These are phyloP conservation scores for Gobio occitaniae DNA, from an alignment of 2,797 vertebrate genomes.

Conservation along the genomic window DNA sequence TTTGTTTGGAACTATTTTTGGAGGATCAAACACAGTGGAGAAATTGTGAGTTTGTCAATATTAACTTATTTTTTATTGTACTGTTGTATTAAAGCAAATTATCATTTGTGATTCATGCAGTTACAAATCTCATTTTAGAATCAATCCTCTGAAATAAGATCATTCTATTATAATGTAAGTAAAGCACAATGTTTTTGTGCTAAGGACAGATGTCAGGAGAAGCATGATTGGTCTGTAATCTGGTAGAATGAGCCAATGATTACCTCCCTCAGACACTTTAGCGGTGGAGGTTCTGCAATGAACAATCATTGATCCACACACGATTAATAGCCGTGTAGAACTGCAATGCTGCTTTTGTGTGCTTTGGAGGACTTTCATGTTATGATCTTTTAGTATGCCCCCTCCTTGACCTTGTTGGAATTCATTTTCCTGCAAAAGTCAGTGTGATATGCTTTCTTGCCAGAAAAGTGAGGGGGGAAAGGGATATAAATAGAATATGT, in stretches of 20 bases:
- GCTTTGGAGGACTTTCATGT: conserved; percentile 27
- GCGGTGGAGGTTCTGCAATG: background rate
- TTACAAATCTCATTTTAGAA: background rate
- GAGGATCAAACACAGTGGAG: background rate
- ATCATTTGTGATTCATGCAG: background rate
- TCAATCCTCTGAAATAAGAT: background rate
- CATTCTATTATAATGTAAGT: background rate
- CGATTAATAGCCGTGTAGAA: conserved; percentile 13
- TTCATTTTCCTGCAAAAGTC: conserved; percentile 10
- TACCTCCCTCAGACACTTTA: background rate
- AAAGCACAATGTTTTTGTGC: background rate
- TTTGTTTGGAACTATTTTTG: background rate
- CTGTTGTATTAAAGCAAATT: background rate
- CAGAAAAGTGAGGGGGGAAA: background rate
- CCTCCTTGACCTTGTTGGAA: conserved; percentile 14
- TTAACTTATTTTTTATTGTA: background rate
- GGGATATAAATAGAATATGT: background rate
- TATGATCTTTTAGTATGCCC: conserved; percentile 9
- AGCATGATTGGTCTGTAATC: background rate
- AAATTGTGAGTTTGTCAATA: background rate
- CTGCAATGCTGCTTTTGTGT: conserved; percentile 10
- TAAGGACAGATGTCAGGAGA: background rate
- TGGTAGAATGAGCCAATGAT: background rate
- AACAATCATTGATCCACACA: background rate
- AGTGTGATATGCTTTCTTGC: background rate